A percentile compares a stretch with the other conserved stretches of the same genome.
Evolutionary conservation across 2,113 vertebrate species (phyloP).

Genomic region (Chrysemys picta): DNA sequence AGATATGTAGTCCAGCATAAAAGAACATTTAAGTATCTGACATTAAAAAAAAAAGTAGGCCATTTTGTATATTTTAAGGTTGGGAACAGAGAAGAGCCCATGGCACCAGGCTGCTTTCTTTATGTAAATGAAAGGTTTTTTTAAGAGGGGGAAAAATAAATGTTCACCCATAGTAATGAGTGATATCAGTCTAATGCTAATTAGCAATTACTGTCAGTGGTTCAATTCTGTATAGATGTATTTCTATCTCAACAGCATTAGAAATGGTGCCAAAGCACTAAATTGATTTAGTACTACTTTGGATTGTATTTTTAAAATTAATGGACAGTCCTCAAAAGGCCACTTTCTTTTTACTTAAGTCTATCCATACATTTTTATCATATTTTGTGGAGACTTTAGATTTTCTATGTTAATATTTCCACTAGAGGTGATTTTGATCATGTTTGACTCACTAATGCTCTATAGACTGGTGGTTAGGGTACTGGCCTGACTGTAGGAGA

Average conservation of each 20-base stretch:
- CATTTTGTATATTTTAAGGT: background rate
- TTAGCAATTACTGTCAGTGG: conserved; percentile 8
- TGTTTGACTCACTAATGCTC: background rate
- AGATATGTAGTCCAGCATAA: background rate
- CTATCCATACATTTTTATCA: background rate
- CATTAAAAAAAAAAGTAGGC: no score
- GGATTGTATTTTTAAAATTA: background rate
- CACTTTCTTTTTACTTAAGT: background rate
- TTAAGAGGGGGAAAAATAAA: background rate
- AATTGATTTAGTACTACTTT: background rate
- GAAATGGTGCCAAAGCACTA: background rate
- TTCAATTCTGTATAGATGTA: conserved; percentile 10
- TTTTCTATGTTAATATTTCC: background rate
- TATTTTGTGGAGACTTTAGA: background rate
- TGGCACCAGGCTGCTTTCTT: background rate
- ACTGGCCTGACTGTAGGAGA: background rate
- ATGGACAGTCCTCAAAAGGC: background rate
- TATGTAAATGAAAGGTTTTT: background rate
- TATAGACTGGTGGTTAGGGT: background rate
- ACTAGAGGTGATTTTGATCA: background rate
- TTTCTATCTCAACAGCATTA: background rate
- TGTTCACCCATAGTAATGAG: conserved; percentile 12
- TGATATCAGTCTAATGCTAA: conserved; percentile 20
- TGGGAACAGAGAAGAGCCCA: background rate
- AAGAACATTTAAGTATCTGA: background rate